Conservation (phyloP, 2,797 vertebrate genomes). For the Myoxocephalus aenaeus region DNA sequence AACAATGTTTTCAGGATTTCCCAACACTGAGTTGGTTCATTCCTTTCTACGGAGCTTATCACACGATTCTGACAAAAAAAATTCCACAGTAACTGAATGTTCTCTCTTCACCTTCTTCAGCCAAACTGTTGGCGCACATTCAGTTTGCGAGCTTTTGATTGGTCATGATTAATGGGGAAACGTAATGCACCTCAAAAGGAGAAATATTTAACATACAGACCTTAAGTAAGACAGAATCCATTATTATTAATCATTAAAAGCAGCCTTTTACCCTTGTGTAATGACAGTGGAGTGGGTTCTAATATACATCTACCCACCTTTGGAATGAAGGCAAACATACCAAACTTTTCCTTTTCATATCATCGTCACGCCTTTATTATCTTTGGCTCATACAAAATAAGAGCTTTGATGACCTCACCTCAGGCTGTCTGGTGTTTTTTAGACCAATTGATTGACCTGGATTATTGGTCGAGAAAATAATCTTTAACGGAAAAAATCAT, state of each 20-base stretch:
- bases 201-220: neutral
- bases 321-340: neutral
- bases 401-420: too few relatives aligned
- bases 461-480: neutral
- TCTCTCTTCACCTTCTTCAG: neutral
- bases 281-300: neutral
- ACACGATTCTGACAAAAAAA: neutral
- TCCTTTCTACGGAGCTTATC: neutral
- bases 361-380: neutral
- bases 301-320: neutral
- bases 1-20: constrained; percentile 25
- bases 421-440: neutral
- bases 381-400: too few relatives aligned
- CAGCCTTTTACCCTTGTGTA: accelerated
- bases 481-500: accelerated
- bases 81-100: neutral
- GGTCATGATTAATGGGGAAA: neutral
- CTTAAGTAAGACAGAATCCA: neutral
- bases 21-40: neutral
- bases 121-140: neutral
- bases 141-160: neutral
- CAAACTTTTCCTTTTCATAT: neutral
- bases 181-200: neutral
- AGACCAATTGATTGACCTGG: neutral
- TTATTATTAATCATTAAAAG: neutral